Base-by-base conservation (phyloP, 2,113 vertebrate species). In the Mastomys natalensis region DNA sequence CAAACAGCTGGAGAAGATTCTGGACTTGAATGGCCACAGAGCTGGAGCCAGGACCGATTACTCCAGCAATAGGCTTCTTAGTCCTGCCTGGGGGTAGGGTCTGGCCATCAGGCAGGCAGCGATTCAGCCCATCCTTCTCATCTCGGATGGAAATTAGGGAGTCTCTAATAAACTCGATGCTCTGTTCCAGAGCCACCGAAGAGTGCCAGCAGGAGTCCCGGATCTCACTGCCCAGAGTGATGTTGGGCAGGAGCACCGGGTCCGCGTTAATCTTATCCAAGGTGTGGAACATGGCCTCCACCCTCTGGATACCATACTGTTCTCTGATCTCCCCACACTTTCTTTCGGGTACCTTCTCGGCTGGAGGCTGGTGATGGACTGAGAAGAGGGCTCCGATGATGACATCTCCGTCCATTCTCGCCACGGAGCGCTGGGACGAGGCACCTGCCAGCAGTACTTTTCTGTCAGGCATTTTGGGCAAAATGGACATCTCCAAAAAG, bases 131-230 rank as follows among this genome's bases (percentile, higher is more conserved):
- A 8, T 99, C 99, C 97, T 99, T 99, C 64, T 99, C 99, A 31
- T 99, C 99, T 85, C 99, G 98, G 94, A 99, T 99, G 76, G 99
- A 99, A 97, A 99, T 99, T 90, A 99, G 99, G 13, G 99, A 99
- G 98, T 99, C 99, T 84, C 99, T 98, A 94, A 99, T 99, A 97
- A 99, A 99, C 98, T 99, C 99, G 51, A 99, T 99, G 98, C 99
- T 99, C 98, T 99, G 99, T 97, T 99, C 99, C 98, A 99, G 98
- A 86, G 99, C 99, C 91, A 99, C 99, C 0, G 99, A 99, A 0
- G 99, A 99, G 96, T 99, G 99, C 99, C 99, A 99, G 98, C 99
- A 99, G 48, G 99, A 99, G 98, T 99, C 99, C 82, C 99, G 98
- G 98, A 99, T 99, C 99, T 99, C 99, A 64, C 99, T 99, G 97